Evolutionary conservation across 2,888 invertebrate species (phyloP).

Genomic region (Drosophila leonis): DNA sequence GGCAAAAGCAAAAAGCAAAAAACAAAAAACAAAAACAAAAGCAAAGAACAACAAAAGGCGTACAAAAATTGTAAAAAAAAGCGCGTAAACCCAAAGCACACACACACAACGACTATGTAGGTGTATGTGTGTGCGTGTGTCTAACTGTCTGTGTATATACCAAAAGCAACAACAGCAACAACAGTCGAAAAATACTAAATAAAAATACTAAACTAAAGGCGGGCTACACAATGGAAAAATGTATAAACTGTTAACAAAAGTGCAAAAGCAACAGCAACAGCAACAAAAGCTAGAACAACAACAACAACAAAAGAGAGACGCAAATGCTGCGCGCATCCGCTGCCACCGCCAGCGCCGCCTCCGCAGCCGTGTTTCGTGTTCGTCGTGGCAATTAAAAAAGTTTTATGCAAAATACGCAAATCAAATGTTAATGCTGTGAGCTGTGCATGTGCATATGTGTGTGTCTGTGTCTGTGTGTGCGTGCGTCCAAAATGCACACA

Average conservation of each 20-base stretch:
- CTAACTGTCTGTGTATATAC: not conserved
- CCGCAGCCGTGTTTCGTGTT: slow-evolving; percentile 54
- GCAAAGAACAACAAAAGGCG: slow-evolving; percentile 47
- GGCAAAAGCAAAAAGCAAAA: slow-evolving; percentile 38
- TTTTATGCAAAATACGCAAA: slow-evolving; percentile 60
- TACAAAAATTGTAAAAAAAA: slow-evolving; percentile 44
- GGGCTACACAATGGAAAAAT: slow-evolving; percentile 63
- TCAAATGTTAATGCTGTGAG: slow-evolving; percentile 58
- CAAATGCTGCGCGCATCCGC: slow-evolving; percentile 55
- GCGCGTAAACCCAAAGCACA: slow-evolving; percentile 44
- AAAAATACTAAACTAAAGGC: slow-evolving; percentile 36
- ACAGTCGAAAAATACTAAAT: slow-evolving; percentile 24
- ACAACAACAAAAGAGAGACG: slow-evolving; percentile 43
- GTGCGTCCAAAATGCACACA: slow-evolving; percentile 69
- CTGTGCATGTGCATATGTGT: slow-evolving; percentile 19
- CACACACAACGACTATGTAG: slow-evolving; percentile 2
- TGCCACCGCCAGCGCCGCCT: slow-evolving; percentile 28
- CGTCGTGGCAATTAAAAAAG: slow-evolving; percentile 69
- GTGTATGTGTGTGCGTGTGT: not conserved
- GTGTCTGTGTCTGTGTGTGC: slow-evolving; percentile 18
- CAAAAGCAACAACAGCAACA: slow-evolving; percentile 4
- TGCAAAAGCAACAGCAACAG: slow-evolving; percentile 44
- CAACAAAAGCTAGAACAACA: slow-evolving; percentile 13
- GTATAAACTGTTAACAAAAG: slow-evolving; percentile 59
- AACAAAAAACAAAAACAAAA: slow-evolving; percentile 30